Conservation (phyloP, 2,888 invertebrate genomes). For the Trachelus iudaicus region DNA sequence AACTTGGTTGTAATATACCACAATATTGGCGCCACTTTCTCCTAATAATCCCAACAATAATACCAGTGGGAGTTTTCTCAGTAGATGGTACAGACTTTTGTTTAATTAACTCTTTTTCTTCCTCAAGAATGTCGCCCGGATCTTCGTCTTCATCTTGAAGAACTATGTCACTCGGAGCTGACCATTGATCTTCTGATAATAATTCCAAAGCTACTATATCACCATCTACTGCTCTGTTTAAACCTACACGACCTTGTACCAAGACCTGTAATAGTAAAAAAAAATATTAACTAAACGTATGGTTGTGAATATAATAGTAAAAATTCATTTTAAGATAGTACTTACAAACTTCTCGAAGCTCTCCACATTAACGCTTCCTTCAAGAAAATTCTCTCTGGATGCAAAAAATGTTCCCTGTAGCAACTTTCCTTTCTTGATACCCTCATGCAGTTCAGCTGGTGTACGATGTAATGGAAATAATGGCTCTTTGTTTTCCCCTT, state of each 20-base stretch:
- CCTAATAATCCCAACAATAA: conserved; percentile 93
- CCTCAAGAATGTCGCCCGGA: conserved; percentile 75
- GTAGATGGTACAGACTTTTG: conserved; percentile 41
- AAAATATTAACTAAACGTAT: background rate
- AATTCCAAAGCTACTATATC: conserved; percentile 93
- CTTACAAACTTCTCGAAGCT: conserved; percentile 83
- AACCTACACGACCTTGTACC: conserved; percentile 84
- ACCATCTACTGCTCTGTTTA: conserved; percentile 95
- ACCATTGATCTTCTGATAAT: conserved; percentile 90
- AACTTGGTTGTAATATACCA: conserved; percentile 88
- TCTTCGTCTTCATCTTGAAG: conserved; percentile 80
- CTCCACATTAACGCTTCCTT: conserved; percentile 87
- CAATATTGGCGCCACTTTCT: conserved; percentile 99
- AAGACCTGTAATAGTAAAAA: conserved; percentile 71
- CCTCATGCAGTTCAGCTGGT: conserved; percentile 79
- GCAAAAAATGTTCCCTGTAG: conserved; percentile 86
- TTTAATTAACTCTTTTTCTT: conserved; percentile 66
- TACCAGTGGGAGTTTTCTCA: conserved; percentile 71
- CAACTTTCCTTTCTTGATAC: conserved; percentile 80
- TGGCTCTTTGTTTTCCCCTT: conserved; percentile 71
- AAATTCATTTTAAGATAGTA: conserved; percentile 22
- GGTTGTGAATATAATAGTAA: background rate
- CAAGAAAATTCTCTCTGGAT: conserved; percentile 93
- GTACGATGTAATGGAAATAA: conserved; percentile 88
- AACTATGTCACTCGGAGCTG: conserved; percentile 87